These are phyloP conservation scores for Pogoniulus pusillus DNA, from an alignment of 2,797 vertebrate species.

Conservation along the genomic window DNA sequence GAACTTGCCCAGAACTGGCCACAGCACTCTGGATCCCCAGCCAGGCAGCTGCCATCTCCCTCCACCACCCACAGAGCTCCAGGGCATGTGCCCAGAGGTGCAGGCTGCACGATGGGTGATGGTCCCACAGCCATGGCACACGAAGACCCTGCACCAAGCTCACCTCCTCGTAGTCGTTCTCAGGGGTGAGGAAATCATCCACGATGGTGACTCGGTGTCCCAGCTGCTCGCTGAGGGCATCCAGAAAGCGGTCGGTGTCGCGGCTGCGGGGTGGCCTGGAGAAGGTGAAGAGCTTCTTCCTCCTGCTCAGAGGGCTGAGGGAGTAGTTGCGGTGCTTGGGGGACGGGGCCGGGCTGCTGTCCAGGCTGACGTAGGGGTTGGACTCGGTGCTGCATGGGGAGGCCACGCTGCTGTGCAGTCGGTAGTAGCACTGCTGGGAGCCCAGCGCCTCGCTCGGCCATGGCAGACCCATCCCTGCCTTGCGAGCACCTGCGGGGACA, in stretches of 20 bases:
- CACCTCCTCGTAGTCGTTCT: constrained; percentile 98
- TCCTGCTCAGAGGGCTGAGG: constrained; percentile 81
- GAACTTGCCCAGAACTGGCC: too few species aligned
- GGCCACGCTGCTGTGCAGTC: constrained; percentile 77
- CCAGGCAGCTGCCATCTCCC: accelerated
- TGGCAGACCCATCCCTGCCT: constrained; percentile 78
- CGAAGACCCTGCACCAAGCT: background rate
- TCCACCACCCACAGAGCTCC: background rate
- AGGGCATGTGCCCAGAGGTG: accelerated
- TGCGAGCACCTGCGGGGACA: constrained; percentile 74
- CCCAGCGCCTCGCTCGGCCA: constrained; percentile 87
- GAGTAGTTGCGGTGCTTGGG: constrained; percentile 71
- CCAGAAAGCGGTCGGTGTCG: constrained; percentile 95
- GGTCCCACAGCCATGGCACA: accelerated
- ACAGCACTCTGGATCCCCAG: background rate
- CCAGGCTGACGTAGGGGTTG: constrained; percentile 95
- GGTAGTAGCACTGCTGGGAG: constrained; percentile 85
- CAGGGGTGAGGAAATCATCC: constrained; percentile 89
- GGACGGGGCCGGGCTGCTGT: constrained; percentile 88
- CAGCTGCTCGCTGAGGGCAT: constrained; percentile 93
- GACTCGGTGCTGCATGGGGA: constrained; percentile 93
- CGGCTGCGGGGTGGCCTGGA: constrained; percentile 88
- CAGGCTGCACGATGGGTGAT: accelerated
- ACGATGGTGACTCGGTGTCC: constrained; percentile 89
- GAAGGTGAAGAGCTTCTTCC: constrained; percentile 94